Base-by-base conservation (phyloP, 2,113 vertebrate species). In the Hypomesus transpacificus region DNA sequence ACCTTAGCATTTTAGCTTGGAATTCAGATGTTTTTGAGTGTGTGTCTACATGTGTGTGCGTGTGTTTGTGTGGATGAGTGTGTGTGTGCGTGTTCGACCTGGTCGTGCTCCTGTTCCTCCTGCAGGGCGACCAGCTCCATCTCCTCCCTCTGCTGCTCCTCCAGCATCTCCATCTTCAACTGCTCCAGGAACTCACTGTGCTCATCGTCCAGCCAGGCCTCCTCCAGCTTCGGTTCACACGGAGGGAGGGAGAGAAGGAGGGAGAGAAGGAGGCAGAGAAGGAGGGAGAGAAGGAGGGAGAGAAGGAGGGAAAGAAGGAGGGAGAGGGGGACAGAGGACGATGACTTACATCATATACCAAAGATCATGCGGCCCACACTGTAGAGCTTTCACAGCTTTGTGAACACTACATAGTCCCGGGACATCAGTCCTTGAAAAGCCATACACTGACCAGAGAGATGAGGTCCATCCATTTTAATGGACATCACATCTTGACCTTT, bases 161-260 rank as follows among this genome's bases (percentile, higher is more conserved):
- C 95, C 90, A 99, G 70, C 93, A 95, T 92, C 87, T 96, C 95
- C 90, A 96, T 92, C 88, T 97, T 96, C 88, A 99, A 91, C 88
- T 99, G 95, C 91, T 99, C 97, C 82, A 99, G 92, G 91, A 96
- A 97, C 88, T 96, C 96, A 66, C 93, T 96, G 84, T 97, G 96
- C 87, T 99, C 97, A 90, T 99, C 96, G 87, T 98, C 96, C 86
- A 98, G 89, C 97, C 97, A 98, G 79, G 93, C 93, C 85, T 98
- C 97, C 82, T 98, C 96, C 92, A 98, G 86, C 96, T 98, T 14
- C 4, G 22, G 7, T 24, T 18, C 56, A 13, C 46, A 22, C 62
- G 67, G 18, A 56, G 17, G 50, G 21, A 5, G 13, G 56, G 26
- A 20, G 9, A 9, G 21, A 62, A 5, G 17, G 14, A 59, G 54